Evolutionary conservation across 1,140 invertebrate species (phyloP).

Genomic region (Drosophila pallidifrons): DNA sequence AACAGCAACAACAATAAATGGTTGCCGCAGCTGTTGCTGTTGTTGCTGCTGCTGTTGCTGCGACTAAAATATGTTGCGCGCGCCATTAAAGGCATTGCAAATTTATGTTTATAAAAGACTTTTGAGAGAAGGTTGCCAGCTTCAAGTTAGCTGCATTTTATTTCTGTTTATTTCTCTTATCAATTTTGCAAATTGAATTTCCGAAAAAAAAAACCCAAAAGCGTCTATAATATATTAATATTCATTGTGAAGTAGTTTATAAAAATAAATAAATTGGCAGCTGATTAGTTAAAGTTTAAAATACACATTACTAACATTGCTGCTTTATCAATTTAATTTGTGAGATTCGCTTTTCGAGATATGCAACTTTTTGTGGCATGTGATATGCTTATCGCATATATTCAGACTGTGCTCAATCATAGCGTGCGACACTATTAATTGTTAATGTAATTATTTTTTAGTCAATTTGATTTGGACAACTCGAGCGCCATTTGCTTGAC

Average conservation of each 20-base stretch:
- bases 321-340: neutral
- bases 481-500: neutral
- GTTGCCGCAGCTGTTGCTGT: slow-evolving; percentile 64
- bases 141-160: slow-evolving; percentile 12
- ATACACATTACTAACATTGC: neutral
- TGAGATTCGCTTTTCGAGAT: neutral
- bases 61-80: slow-evolving; percentile 59
- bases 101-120: slow-evolving; percentile 78
- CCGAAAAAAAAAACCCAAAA: neutral
- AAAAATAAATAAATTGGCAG: neutral
- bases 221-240: neutral
- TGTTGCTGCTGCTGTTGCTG: slow-evolving; percentile 52
- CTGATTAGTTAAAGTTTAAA: slow-evolving; percentile 7
- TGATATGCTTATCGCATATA: slow-evolving; percentile 10
- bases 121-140: slow-evolving; percentile 27
- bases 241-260: slow-evolving; percentile 1
- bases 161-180: slow-evolving; percentile 5
- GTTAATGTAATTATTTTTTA: slow-evolving; percentile 1
- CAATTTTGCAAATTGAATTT: slow-evolving; percentile 25
- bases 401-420: slow-evolving; percentile 7
- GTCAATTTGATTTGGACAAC: neutral
- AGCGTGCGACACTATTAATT: neutral
- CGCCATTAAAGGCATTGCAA: slow-evolving; percentile 77
- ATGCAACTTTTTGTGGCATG: neutral
- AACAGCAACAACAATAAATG: slow-evolving; percentile 27